A percentile compares a stretch with the other conserved stretches of the same genome.
These are phyloP conservation scores for Drosophila tripunctata DNA, from an alignment of 2,888 invertebrate genomes.

Conservation along the genomic window DNA sequence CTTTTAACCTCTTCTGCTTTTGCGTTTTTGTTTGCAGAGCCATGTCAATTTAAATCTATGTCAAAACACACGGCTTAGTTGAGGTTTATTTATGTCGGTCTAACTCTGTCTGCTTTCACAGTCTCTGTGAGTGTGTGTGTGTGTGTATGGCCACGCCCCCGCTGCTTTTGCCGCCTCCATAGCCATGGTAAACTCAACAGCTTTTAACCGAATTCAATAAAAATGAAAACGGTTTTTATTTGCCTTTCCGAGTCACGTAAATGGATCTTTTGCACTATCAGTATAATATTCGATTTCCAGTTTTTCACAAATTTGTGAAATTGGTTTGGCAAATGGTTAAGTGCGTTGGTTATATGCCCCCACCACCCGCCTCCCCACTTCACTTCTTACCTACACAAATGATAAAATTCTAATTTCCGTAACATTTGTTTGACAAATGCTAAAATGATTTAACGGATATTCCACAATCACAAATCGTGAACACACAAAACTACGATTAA, in stretches of 20 bases:
- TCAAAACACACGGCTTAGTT: constrained; percentile 79
- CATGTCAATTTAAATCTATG: constrained; percentile 80
- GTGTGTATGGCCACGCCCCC: background rate
- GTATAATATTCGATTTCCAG: constrained; percentile 65
- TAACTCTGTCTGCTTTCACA: constrained; percentile 20
- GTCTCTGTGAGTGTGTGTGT: background rate
- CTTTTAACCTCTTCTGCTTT: constrained; percentile 5
- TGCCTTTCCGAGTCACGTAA: constrained; percentile 73
- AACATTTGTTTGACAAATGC: constrained; percentile 18
- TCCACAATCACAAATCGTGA: constrained; percentile 27
- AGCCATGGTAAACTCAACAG: background rate
- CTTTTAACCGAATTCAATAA: constrained; percentile 67
- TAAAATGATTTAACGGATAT: constrained; percentile 6
- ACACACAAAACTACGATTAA: constrained; percentile 57
- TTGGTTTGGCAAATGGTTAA: constrained; percentile 58
- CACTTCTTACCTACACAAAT: background rate
- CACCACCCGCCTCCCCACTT: background rate
- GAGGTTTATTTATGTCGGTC: constrained; percentile 80
- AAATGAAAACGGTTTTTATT: constrained; percentile 70
- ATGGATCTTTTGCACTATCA: constrained; percentile 73
- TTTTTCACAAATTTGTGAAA: constrained; percentile 50
- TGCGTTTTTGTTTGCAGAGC: constrained; percentile 65
- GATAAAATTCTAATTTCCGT: constrained; percentile 58
- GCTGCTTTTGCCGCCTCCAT: background rate
- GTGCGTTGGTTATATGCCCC: constrained; percentile 12